Conservation (phyloP, 1,140 invertebrate species). For the Lasaia peninsularis region DNA sequence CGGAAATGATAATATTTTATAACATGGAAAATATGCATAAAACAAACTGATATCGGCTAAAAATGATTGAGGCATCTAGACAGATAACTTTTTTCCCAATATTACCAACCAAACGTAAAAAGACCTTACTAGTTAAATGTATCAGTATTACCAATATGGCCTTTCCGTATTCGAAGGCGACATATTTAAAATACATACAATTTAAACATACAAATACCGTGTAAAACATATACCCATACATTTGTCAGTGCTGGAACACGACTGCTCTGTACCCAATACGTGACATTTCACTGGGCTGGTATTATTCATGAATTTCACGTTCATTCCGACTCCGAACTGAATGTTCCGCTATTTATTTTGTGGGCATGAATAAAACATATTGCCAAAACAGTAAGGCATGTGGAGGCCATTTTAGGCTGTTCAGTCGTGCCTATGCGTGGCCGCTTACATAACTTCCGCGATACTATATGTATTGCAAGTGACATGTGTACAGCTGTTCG, state of each 20-base stretch:
- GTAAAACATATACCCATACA: conserved; percentile 5
- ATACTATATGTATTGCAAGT: conserved; percentile 16
- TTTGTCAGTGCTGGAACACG: conserved; percentile 2
- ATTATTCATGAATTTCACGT: conserved; percentile 33
- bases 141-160: no score
- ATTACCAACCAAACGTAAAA: no score
- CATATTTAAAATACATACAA: background rate
- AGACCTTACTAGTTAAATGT: no score
- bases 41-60: no score
- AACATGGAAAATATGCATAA: no score
- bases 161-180: background rate
- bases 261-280: conserved; percentile 23
- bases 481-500: conserved; percentile 6
- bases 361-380: conserved; percentile 56
- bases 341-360: conserved; percentile 45
- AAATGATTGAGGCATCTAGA: no score
- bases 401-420: conserved; percentile 36
- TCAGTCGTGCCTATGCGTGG: conserved; percentile 18
- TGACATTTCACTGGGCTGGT: conserved; percentile 21
- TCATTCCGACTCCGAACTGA: conserved; percentile 26
- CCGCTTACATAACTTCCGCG: conserved; percentile 23
- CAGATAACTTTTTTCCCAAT: no score
- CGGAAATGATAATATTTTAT: no score
- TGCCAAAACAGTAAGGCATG: conserved; percentile 41
- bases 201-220: background rate